Evolutionary conservation across 2,797 vertebrate genomes (phyloP).

Genomic region (Bradypus variegatus): DNA sequence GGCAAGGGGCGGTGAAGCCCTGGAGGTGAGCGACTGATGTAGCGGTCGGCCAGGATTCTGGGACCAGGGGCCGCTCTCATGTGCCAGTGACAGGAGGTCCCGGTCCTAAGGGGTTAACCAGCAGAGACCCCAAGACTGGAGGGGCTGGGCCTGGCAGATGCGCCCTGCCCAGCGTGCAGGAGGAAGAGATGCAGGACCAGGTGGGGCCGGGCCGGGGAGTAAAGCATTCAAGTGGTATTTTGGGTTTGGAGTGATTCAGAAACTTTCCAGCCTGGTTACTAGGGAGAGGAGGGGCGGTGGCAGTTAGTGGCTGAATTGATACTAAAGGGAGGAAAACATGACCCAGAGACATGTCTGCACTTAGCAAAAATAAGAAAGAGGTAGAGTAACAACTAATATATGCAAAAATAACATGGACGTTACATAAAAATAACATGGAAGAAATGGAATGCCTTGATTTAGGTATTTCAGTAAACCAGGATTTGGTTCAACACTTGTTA

Average conservation of each 20-base stretch:
- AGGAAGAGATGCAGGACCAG: rapidly evolving
- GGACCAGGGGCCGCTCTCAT: too few relatives aligned
- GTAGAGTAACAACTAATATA: rapidly evolving
- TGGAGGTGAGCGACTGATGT: neutral
- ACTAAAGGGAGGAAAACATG: neutral
- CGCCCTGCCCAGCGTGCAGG: rapidly evolving
- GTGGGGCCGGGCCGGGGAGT: neutral
- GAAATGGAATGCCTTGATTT: rapidly evolving
- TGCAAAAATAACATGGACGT: rapidly evolving
- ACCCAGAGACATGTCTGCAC: rapidly evolving
- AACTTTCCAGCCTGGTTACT: too few relatives aligned
- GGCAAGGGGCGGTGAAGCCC: too few relatives aligned
- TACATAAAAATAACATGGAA: rapidly evolving
- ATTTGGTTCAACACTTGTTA: rapidly evolving
- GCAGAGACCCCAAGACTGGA: neutral
- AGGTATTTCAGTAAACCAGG: rapidly evolving
- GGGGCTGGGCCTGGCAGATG: neutral
- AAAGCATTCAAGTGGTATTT: neutral
- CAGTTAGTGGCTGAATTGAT: rapidly evolving
- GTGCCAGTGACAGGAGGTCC: rapidly evolving
- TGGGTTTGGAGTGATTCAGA: neutral
- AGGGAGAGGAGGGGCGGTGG: rapidly evolving
- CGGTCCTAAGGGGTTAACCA: neutral
- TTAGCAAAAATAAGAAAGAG: too few relatives aligned
- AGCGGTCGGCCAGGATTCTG: rapidly evolving